phyloP scores from a whole-genome alignment of 1,140 invertebrate species.

The Calephelis virginiensis region DNA sequence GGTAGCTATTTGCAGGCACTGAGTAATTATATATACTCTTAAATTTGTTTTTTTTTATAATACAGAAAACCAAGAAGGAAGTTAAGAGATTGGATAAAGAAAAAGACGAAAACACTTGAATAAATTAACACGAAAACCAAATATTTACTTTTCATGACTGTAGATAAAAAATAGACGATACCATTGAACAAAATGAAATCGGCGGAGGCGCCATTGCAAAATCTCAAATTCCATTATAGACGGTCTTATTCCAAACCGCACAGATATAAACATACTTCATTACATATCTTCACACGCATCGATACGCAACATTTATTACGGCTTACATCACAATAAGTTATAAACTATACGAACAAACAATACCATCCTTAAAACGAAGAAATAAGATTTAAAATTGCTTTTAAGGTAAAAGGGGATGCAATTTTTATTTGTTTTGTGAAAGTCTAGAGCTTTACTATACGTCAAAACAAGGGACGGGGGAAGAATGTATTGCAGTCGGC shows the following conservation, averaged over 20 bases:
- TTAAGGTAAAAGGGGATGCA: conserved; percentile 2
- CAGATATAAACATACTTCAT: conserved; percentile 65
- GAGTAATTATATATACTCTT: too few relatives aligned
- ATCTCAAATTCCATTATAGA: conserved; percentile 13
- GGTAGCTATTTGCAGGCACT: too few relatives aligned
- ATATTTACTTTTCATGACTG: too few relatives aligned
- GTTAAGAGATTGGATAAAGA: too few relatives aligned
- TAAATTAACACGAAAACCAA: too few relatives aligned
- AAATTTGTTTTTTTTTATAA: too few relatives aligned
- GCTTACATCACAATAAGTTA: conserved; percentile 37
- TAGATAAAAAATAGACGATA: too few relatives aligned
- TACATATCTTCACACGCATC: conserved; percentile 75
- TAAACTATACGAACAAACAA: conserved; percentile 7
- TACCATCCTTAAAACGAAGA: conserved; percentile 19
- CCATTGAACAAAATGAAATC: background rate
- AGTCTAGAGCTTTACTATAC: conserved; percentile 63
- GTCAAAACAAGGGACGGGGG: conserved; percentile 70
- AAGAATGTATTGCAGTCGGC: conserved; percentile 73
- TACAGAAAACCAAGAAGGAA: too few relatives aligned
- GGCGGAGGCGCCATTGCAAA: background rate
- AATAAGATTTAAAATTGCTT: conserved; percentile 31
- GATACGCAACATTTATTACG: conserved; percentile 75
- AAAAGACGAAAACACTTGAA: too few relatives aligned
- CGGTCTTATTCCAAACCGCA: background rate
- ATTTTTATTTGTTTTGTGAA: conserved; percentile 42